phyloP scores from a whole-genome alignment of 1,140 invertebrate species.

The Zaprionus tsacasi region DNA sequence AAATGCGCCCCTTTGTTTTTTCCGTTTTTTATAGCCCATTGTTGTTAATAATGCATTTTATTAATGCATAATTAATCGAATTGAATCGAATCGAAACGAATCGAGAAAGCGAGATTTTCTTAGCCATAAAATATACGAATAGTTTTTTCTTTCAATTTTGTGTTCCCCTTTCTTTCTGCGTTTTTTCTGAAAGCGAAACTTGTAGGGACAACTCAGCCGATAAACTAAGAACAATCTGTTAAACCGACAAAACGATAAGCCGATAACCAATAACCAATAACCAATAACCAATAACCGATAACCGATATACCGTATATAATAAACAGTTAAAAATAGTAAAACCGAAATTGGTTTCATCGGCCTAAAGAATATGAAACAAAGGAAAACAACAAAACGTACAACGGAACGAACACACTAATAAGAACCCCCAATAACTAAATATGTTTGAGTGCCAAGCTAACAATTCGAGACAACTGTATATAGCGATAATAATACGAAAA shows the following conservation, averaged over 20 bases:
- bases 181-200: conserved; percentile 66
- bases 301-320: conserved; percentile 20
- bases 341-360: conserved; percentile 76
- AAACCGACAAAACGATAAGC: conserved; percentile 15
- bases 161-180: conserved; percentile 51
- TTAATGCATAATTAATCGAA: conserved; percentile 15
- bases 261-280: not conserved
- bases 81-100: too few relatives aligned
- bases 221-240: conserved; percentile 27
- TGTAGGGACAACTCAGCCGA: conserved; percentile 59
- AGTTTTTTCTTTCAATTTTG: conserved; percentile 58
- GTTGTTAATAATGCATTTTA: conserved; percentile 7
- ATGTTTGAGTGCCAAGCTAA: conserved; percentile 83
- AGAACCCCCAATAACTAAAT: conserved; percentile 52
- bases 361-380: conserved; percentile 48
- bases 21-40: conserved; percentile 4
- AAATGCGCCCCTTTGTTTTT: not conserved
- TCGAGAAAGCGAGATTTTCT: not conserved
- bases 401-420: conserved; percentile 39
- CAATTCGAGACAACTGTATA: conserved; percentile 75
- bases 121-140: conserved; percentile 22
- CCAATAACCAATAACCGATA: conserved; percentile 18
- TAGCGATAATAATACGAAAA: conserved; percentile 35
- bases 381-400: conserved; percentile 30
- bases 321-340: conserved; percentile 40